Base-by-base conservation (phyloP, 2,797 vertebrate species). In the Poecile montanus region DNA sequence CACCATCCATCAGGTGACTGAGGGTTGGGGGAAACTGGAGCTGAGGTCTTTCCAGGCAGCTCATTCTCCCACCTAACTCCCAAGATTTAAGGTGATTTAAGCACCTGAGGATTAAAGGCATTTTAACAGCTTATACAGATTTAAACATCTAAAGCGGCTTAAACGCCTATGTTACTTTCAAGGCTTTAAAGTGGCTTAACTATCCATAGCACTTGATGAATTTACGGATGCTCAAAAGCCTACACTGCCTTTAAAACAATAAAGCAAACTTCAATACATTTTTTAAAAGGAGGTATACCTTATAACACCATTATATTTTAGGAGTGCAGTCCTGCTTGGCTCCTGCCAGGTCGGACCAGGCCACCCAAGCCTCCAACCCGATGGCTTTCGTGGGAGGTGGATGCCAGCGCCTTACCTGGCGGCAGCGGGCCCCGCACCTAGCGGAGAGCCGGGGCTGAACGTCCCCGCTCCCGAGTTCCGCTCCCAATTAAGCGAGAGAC, bases 401-500 rank as follows among this genome's bases (percentile, higher is more conserved):
- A 26, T 23, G 16, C 22, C 12, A 34, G 36, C 5, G 11, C 56
- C 30, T 51, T 8, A 56, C 44, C 73, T 5, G 51, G 18, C 11
- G 21, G 60, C 22, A 2, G 36, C 29, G 23, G 14, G 19, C 23
- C 27, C 48, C 20, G 8, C 45, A 25, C 50, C 20, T 10, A 2
- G 32, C 11, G 16, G 11, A 42, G 11, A 16, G 27, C 1, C 27
- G 10, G 21, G 26, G 38, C 38, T 13, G 38, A 40, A 40, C 38
- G 13, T 40, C 38, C 38, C 26, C n/a, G 0, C 65, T 91, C 85
- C 53, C 94, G 71, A 58, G 47, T 38, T 89, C 85, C 61, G 45
- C 76, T 96, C 84, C 91, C 92, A 93, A 80, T 93, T 92, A 94
- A 93, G 80, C 56, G 27, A 66, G 91, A 85, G 88, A 81, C 62